Evolutionary conservation across 2,888 invertebrate genomes (phyloP).

Genomic region (Macropis europaea): DNA sequence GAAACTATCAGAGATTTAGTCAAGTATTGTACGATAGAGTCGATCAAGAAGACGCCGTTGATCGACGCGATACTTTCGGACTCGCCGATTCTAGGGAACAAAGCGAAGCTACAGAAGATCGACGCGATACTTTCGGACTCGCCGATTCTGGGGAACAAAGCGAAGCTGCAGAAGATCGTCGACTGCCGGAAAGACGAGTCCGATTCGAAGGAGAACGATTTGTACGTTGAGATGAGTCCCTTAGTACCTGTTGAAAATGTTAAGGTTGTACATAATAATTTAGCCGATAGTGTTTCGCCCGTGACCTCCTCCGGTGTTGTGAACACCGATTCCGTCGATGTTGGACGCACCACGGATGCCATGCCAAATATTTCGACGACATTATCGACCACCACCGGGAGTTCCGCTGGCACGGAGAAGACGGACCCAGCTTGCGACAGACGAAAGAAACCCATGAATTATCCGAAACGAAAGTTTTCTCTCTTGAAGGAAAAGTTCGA

Average conservation of each 20-base stretch:
- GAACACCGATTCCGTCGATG: neutral
- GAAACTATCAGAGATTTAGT: slow-evolving; percentile 62
- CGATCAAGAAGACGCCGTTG: slow-evolving; percentile 66
- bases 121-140: slow-evolving; percentile 73
- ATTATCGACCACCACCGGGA: neutral
- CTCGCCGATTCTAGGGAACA: slow-evolving; percentile 69
- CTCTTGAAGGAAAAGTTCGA: slow-evolving; percentile 83
- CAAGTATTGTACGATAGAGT: slow-evolving; percentile 60
- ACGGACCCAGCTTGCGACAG: slow-evolving; percentile 38
- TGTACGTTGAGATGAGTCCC: slow-evolving; percentile 73
- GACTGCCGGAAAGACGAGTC: slow-evolving; percentile 15
- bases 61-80: slow-evolving; percentile 73
- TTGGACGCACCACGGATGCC: neutral
- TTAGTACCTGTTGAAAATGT: slow-evolving; percentile 61
- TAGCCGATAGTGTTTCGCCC: neutral
- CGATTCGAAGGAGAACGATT: slow-evolving; percentile 64
- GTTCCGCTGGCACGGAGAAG: neutral
- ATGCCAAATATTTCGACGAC: neutral
- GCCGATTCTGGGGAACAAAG: slow-evolving; percentile 67
- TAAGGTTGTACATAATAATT: slow-evolving; percentile 45
- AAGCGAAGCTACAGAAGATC: slow-evolving; percentile 63
- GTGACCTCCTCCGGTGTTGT: neutral
- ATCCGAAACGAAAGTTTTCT: slow-evolving; percentile 83
- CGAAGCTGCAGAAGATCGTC: slow-evolving; percentile 50
- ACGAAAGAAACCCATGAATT: slow-evolving; percentile 66